Base-by-base conservation (phyloP, 1,140 invertebrate genomes). In the Manduca sexta region DNA sequence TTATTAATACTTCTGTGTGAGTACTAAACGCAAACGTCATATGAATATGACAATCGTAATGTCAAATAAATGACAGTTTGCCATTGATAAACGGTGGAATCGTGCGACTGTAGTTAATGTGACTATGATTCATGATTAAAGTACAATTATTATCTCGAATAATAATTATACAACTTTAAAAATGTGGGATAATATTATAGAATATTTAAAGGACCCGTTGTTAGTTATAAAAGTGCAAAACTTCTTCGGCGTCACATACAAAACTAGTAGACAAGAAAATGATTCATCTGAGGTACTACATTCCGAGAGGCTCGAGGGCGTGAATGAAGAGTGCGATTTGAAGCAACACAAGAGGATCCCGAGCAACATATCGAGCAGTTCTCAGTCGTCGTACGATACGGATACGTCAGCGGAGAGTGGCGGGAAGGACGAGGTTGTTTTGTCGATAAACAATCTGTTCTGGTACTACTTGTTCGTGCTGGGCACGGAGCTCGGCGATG, bases 391-490 rank as follows among this genome's bases (percentile, higher is more conserved):
- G 7, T 76, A 62, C 44, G 71, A 74, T 15, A 80, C 74, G 7
- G 77, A 84, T 50, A 71, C 55, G 7, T 85, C 84, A 4, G 49
- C 49, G 1, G 79, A 84, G 34, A 63, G 61, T 12, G 47, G 49
- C 10, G 47, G 21, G 1, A 68, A 49, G 17, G 74, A 79, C 4
- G 74, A 82, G 34, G 43, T 77, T 7, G 73, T 69, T 33, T 81
- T 69, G 47, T 58, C 66, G 14, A 89, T 96, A 42, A 90, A 87
- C n/a, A 95, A 95, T 80, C 89, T 89, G 62, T 92, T 94, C 69
- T 95, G 95, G 92, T 96, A 95, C 83, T 95, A 94, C 82, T 73
- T 97, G 37, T 97, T 97, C 75, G 74, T 91, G 1, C 89, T 96
- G 67, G 94, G 94, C 10, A 95, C 95, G 0, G 90, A 91, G 45